These are phyloP conservation scores for Sphaeramia orbicularis DNA, from an alignment of 2,797 vertebrate genomes.

Conservation along the genomic window DNA sequence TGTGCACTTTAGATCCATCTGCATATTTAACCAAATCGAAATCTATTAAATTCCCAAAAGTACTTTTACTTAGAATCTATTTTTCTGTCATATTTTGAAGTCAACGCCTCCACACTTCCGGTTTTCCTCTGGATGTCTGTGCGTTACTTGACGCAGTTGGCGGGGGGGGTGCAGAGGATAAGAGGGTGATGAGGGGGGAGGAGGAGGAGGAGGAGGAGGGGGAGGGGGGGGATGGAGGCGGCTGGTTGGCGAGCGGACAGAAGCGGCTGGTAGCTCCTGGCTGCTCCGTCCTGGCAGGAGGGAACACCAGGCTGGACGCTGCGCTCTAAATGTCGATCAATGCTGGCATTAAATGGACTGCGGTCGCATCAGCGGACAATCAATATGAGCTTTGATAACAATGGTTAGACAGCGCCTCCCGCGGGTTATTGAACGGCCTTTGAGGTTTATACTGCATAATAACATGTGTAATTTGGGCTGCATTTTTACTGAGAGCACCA, in stretches of 20 bases:
- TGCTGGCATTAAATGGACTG: constrained; percentile 52
- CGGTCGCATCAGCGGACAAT: constrained; percentile 37
- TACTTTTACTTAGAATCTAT: too few species aligned
- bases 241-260: constrained; percentile 30
- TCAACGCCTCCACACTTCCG: constrained; percentile 6
- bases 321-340: constrained; percentile 44
- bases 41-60: too few species aligned
- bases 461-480: constrained; percentile 40
- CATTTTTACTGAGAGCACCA: neutral
- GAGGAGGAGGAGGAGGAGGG: constrained; percentile 7
- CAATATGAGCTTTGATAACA: constrained; percentile 46
- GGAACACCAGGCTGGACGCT: constrained; percentile 21
- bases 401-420: constrained; percentile 61
- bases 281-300: constrained; percentile 44
- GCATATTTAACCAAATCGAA: too few species aligned
- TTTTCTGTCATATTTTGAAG: constrained; percentile 45
- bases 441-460: constrained; percentile 37
- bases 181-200: constrained; percentile 25
- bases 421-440: constrained; percentile 51
- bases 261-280: constrained; percentile 17
- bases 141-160: constrained; percentile 30
- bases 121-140: neutral
- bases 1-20: too few species aligned
- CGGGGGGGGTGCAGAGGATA: constrained; percentile 19
- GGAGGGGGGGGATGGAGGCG: constrained; percentile 20